Percentiles rank a stretch among this genome's conserved stretches.
Evolutionary conservation across 2,888 invertebrate genomes (phyloP).

Genomic region (Lithodes maja): DNA sequence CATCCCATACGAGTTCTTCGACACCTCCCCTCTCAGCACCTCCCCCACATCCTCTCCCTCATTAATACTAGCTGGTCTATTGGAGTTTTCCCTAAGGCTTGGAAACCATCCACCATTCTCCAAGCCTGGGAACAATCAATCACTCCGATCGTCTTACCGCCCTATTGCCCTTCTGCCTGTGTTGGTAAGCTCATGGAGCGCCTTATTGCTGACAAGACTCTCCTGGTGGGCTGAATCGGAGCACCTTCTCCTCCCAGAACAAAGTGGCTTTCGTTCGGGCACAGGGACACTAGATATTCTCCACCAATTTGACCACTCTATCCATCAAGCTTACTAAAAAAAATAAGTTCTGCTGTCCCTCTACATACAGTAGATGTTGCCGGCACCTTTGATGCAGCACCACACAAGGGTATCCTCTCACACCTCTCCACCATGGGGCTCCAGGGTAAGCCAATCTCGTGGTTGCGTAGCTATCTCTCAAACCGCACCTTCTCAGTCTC

Average conservation of each 20-base stretch:
- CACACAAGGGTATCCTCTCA: neutral
- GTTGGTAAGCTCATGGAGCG: neutral
- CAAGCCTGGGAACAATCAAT: neutral
- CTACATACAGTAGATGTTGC: neutral
- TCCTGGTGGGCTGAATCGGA: neutral
- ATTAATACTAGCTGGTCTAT: too few species aligned
- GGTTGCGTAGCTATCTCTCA: neutral
- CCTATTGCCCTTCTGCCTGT: constrained; percentile 14
- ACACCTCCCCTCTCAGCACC: too few species aligned
- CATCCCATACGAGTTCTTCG: neutral
- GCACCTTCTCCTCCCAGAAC: neutral
- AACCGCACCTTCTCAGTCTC: neutral
- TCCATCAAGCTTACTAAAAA: neutral
- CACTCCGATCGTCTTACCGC: neutral
- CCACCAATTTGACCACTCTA: neutral
- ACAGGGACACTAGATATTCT: neutral
- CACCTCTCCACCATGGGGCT: neutral
- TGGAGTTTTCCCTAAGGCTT: too few species aligned
- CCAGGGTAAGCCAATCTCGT: neutral
- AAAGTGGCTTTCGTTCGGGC: neutral
- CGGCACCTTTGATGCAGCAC: neutral
- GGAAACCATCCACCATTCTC: neutral
- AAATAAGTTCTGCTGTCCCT: neutral
- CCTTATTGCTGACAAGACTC: neutral
- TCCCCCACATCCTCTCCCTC: too few species aligned